Base-by-base conservation (phyloP, 2,797 vertebrate genomes). In the Neoniphon sammara region DNA sequence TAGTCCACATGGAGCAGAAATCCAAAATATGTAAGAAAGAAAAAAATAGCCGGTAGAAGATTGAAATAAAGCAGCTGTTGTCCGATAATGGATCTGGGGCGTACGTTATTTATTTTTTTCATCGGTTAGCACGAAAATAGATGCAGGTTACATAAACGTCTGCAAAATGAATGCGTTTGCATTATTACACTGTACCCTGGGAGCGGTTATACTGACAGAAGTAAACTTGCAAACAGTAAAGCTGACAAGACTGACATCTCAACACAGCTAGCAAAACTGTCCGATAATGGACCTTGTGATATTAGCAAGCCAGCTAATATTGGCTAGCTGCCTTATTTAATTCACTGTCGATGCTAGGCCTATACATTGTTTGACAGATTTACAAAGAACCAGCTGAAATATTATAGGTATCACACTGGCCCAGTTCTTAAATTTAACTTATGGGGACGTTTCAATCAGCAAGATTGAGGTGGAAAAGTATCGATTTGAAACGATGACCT, bases 231-330 rank as follows among this genome's bases (percentile, higher is more conserved):
- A 11, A 42, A 42, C 2, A 11, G 30, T 3, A 31, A 31, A 42
- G 11, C 11, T 11, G 39, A 11, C 11, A 42, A 42, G 11, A 42
- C 3, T 42, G 52, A 25, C 47, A 30, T 5, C 0, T 6, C 3
- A 3, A 17, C 47, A 0, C 7, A 15, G 46, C 46, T 1, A 3
- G 0, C 7, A 53, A 6, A 49, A 5, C 46, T 49, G 85, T 87
- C 84, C 86, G 87, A 78, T 67, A 68, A 87, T 66, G 57, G 86
- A 63, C 0, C 34, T 65, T 0, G 14, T 4, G 64, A 49, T 56
- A 30, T 84, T 87, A 91, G 84, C 89, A 7, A 2, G 2, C 23
- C 4, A n/a, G 79, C 86, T 88, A 86, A 50, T 2, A 10, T 47
- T n/a, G n/a, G n/a, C n/a, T 55, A 73, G 67, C 74, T 0, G 0